phyloP scores from a whole-genome alignment of 2,797 vertebrate species.

The Alcedo quadribrachys region DNA sequence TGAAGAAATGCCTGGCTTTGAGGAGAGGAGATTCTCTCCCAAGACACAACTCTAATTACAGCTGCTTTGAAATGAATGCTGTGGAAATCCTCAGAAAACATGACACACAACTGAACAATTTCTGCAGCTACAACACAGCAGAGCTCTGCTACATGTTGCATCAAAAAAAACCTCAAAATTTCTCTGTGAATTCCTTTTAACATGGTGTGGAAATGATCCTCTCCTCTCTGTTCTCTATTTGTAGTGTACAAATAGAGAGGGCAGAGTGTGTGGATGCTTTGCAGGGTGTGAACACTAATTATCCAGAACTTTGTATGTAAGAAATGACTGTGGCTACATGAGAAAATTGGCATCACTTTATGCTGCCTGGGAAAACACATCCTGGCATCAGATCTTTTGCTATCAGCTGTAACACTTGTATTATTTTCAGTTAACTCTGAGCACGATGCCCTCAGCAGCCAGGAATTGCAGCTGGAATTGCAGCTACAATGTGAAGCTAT shows the following conservation, averaged over 20 bases:
- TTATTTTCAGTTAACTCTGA: neutral
- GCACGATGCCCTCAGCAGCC: neutral
- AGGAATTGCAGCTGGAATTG: neutral
- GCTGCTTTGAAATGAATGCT: conserved; percentile 13
- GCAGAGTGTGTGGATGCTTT: neutral
- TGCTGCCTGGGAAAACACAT: neutral
- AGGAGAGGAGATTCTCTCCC: conserved; percentile 12
- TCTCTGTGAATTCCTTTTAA: neutral
- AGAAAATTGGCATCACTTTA: neutral
- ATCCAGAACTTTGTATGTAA: neutral
- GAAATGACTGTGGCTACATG: neutral
- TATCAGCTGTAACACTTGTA: neutral
- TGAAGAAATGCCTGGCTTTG: neutral
- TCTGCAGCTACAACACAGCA: conserved; percentile 9
- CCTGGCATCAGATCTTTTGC: neutral
- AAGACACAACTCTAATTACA: conserved; percentile 24
- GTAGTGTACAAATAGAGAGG: neutral
- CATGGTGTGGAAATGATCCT: neutral
- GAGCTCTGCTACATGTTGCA: neutral
- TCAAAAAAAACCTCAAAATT: neutral
- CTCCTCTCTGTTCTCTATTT: neutral
- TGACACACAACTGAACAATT: neutral
- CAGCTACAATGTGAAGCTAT: neutral
- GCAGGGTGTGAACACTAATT: neutral
- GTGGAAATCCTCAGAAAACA: neutral